Evolutionary conservation across 2,113 vertebrate species (phyloP), one percentile per base, ranked within the genome.

Genomic region (Leptodactylus fuscus): DNA sequence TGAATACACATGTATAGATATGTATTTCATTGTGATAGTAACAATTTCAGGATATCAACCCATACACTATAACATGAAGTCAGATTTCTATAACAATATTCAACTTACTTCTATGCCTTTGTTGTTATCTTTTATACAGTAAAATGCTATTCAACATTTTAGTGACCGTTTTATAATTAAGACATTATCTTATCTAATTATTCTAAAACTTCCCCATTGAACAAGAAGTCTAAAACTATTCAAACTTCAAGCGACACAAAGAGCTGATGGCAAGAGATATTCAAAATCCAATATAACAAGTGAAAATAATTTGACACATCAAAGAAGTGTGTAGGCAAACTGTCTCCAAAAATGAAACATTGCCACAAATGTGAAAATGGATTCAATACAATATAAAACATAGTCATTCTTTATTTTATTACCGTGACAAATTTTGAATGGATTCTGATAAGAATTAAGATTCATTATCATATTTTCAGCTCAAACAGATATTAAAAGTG

Each of bases 301-400:
- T 83, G 36, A 71, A 83, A 83, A 83, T 55, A 74, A 83, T 83
- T 38, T 60, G 36, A 83, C 69, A 83, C 81, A 83, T 83, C 69
- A 83, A 83, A 83, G 70, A 74, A 75, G 74, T 49, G 73, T 75
- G 38, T 49, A 49, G 41, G 29, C 15, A 65, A 67, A 48, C 27
- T 84, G 41, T 76, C 51, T 81, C 51, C 41, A 24, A 41, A 82
- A 82, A 70, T 69, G 48, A 82, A 55, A 82, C 29, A 49, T 36
- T 49, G 71, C 67, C 27, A 65, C 38, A 76, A 18, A 60, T 55
- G 81, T 41, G 41, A 62, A 75, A 84, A 62, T 20, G 46, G 20
- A 77, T 77, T 84, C 55, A 76, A 51, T n/a, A 51, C 48, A 70
- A 53, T 38, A 51, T 51, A 24, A 48, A 49, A 71, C 71, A 51